A percentile compares a stretch with the other conserved stretches of the same genome.
These are phyloP conservation scores for Syngnathus acus DNA, from an alignment of 2,797 vertebrate genomes.

Conservation along the genomic window DNA sequence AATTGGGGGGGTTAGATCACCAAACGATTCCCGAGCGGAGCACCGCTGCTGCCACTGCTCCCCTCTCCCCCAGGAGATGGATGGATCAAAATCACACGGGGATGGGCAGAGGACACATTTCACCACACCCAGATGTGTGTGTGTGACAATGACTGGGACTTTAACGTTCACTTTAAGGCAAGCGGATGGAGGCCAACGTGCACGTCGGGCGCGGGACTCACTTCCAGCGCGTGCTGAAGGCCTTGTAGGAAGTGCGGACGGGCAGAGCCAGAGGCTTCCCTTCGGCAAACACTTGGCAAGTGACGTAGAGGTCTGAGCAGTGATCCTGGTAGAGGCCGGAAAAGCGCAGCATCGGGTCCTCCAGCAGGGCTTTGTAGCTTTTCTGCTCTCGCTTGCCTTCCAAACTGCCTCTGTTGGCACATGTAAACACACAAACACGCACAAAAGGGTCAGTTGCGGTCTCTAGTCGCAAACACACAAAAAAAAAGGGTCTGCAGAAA, in stretches of 20 bases:
- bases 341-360: conserved; percentile 95
- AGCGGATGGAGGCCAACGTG: neutral
- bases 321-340: conserved; percentile 94
- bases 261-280: conserved; percentile 93
- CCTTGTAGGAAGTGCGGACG: conserved; percentile 94
- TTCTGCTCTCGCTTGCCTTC: conserved; percentile 95
- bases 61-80: no score
- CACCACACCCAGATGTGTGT: no score
- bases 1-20: no score
- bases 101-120: no score
- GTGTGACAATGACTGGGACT: no score
- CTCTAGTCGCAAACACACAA: no score
- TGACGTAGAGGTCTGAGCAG: conserved; percentile 95
- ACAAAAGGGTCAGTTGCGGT: no score
- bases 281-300: conserved; percentile 96
- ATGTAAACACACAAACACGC: conserved; percentile 4
- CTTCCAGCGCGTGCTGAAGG: conserved; percentile 99
- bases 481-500: no score
- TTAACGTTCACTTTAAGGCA: no score
- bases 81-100: no score
- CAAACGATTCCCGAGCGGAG: no score
- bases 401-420: conserved; percentile 81
- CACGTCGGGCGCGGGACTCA: conserved; percentile 66
- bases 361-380: conserved; percentile 90
- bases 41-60: no score